Conservation (phyloP, 2,888 invertebrate species). For the Leptopilina myrica region DNA sequence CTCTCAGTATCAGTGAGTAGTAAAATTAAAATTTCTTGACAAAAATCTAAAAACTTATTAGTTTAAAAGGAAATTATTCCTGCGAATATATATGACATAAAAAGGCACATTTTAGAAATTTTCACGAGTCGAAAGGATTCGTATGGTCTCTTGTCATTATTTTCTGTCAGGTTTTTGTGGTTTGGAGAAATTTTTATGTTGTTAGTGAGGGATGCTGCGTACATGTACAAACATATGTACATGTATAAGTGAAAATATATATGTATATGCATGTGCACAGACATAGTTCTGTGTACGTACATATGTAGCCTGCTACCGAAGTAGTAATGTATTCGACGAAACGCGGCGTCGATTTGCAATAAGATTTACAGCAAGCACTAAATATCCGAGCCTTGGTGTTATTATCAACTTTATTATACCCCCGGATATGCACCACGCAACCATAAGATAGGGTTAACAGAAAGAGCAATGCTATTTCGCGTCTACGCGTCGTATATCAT, state of each 20-base stretch:
- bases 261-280: conserved; percentile 46
- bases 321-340: conserved; percentile 69
- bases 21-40: no score
- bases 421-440: conserved; percentile 63
- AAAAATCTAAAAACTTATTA: no score
- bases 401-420: conserved; percentile 72
- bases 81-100: neutral
- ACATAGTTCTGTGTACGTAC: conserved; percentile 34
- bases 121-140: conserved; percentile 39
- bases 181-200: conserved; percentile 56
- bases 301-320: conserved; percentile 61
- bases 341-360: conserved; percentile 69
- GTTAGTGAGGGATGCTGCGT: conserved; percentile 50
- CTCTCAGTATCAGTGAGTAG: no score
- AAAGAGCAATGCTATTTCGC: conserved; percentile 69
- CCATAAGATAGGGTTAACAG: conserved; percentile 68
- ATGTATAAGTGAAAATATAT: no score
- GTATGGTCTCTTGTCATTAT: conserved; percentile 52
- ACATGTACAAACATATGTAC: conserved; percentile 42
- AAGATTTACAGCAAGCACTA: conserved; percentile 73
- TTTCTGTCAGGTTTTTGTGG: conserved; percentile 54
- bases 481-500: conserved; percentile 72
- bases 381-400: conserved; percentile 71
- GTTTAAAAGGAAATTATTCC: no score
- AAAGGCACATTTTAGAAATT: neutral